Conservation (phyloP, 2,797 vertebrate genomes). For the Molossus molossus region DNA sequence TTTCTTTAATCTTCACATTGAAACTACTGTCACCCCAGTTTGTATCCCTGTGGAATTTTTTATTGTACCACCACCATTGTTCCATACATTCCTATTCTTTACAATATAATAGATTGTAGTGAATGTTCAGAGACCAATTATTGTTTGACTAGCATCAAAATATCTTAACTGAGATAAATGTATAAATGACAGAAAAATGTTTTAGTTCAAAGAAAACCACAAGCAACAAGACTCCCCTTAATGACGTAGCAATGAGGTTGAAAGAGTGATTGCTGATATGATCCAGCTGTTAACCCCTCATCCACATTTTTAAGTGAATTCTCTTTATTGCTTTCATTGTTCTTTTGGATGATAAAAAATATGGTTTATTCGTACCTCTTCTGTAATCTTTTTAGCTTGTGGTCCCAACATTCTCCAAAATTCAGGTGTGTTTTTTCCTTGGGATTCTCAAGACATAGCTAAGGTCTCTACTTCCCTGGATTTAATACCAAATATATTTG, state of each 20-base stretch:
- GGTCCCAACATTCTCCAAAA: neutral
- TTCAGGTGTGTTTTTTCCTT: neutral
- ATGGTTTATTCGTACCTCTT: neutral
- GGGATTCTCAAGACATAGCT: neutral
- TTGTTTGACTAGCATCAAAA: neutral
- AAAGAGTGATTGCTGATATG: neutral
- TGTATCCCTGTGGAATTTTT: neutral
- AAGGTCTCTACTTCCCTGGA: neutral
- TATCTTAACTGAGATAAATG: neutral
- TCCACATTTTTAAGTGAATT: neutral
- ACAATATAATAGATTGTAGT: neutral
- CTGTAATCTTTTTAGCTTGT: neutral
- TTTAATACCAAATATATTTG: slow-evolving; percentile 26
- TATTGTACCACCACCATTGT: neutral
- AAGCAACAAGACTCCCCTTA: neutral
- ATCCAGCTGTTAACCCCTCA: neutral
- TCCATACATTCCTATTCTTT: neutral
- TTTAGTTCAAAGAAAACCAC: neutral
- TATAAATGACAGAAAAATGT: neutral
- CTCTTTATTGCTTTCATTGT: neutral
- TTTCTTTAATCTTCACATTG: neutral
- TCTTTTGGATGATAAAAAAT: neutral
- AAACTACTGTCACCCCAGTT: neutral
- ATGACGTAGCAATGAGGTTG: neutral
- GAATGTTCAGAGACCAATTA: neutral